Evolutionary conservation across 2,113 vertebrate species (phyloP).

Genomic region (Leuciscus idus): DNA sequence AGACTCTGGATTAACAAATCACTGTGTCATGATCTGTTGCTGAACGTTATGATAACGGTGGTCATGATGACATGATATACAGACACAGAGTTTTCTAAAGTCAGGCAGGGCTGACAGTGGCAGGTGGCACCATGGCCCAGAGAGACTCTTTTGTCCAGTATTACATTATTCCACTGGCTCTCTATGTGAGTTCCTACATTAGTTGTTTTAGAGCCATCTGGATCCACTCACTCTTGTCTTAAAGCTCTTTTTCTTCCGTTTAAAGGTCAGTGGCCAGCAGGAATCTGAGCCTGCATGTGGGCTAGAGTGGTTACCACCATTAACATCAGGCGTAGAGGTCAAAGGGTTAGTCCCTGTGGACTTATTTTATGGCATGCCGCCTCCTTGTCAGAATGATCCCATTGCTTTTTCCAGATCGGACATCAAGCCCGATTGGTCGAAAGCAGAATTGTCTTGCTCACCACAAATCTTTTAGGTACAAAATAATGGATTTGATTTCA

Average conservation of each 20-base stretch:
- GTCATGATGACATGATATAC: slow-evolving; percentile 23
- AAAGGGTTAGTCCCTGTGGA: slow-evolving; percentile 35
- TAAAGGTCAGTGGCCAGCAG: slow-evolving; percentile 37
- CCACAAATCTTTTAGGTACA: neutral
- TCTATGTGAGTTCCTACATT: slow-evolving; percentile 9
- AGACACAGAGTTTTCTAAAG: neutral
- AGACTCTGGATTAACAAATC: slow-evolving; percentile 37
- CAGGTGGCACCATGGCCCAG: slow-evolving; percentile 31
- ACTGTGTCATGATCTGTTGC: slow-evolving; percentile 21
- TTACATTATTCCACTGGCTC: slow-evolving; percentile 7
- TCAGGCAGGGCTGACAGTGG: neutral
- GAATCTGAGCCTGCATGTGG: slow-evolving; percentile 23
- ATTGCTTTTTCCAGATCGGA: slow-evolving; percentile 37
- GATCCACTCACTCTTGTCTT: slow-evolving; percentile 8
- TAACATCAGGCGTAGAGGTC: slow-evolving; percentile 24
- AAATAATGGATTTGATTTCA: neutral
- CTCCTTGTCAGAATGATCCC: slow-evolving; percentile 47
- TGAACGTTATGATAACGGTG: slow-evolving; percentile 12
- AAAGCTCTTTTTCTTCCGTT: neutral
- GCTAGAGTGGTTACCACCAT: slow-evolving; percentile 25
- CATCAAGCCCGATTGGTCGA: neutral
- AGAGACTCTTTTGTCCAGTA: slow-evolving; percentile 18
- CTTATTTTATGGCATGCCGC: slow-evolving; percentile 8
- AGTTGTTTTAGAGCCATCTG: slow-evolving; percentile 37
- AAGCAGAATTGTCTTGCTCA: slow-evolving; percentile 11